phyloP scores from a whole-genome alignment of 2,888 invertebrate genomes.

The Rhingia campestris region DNA sequence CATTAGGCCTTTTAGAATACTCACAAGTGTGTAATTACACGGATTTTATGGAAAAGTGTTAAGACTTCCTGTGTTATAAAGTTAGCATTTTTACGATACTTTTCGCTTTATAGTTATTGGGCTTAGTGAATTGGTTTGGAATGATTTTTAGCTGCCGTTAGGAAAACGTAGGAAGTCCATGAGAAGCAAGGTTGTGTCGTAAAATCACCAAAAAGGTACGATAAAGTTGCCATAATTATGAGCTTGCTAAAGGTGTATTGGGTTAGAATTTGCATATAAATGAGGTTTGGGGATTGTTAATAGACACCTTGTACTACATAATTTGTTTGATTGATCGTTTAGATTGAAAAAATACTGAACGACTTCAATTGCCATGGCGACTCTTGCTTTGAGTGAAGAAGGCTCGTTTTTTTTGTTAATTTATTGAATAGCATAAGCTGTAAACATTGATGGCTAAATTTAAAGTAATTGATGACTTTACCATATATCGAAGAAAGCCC shows the following conservation, averaged over 20 bases:
- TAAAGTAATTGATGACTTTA: no score
- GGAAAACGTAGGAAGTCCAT: conserved; percentile 31
- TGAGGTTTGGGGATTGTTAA: background rate
- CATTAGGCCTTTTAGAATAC: conserved; percentile 57
- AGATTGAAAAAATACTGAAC: background rate
- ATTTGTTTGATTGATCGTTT: background rate
- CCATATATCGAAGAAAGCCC: no score
- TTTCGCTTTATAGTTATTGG: conserved; percentile 25
- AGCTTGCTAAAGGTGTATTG: background rate
- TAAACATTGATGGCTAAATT: no score
- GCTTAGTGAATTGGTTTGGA: background rate
- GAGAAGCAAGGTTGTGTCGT: background rate
- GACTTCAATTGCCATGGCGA: no score
- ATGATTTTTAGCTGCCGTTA: conserved; percentile 4
- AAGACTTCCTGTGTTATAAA: conserved; percentile 59
- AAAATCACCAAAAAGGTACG: conserved; percentile 1
- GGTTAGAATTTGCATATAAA: background rate
- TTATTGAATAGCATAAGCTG: no score
- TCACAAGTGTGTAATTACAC: conserved; percentile 58
- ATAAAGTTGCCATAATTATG: background rate
- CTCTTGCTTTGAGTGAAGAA: background rate
- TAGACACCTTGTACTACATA: background rate
- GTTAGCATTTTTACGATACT: conserved; percentile 32
- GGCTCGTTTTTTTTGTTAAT: background rate
- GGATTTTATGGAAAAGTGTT: conserved; percentile 57